phyloP scores from a whole-genome alignment of 2,888 invertebrate genomes.

The Polyommatus iphigenia region DNA sequence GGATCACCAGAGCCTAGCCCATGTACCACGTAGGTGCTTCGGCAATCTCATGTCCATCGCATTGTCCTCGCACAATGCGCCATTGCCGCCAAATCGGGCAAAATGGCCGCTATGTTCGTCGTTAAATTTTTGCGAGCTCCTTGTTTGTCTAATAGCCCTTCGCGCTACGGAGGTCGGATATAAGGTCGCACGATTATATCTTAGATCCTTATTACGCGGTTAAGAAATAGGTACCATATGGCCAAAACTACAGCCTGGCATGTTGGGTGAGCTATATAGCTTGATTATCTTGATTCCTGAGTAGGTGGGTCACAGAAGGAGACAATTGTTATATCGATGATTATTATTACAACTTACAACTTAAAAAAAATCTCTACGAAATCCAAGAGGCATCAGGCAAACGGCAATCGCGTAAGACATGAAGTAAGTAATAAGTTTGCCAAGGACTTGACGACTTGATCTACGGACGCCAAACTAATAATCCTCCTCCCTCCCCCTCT shows the following conservation, averaged over 20 bases:
- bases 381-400: too few species aligned
- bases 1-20: neutral
- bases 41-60: neutral
- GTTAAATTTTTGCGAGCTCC: neutral
- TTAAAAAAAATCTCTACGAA: too few species aligned
- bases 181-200: conserved; percentile 1
- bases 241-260: neutral
- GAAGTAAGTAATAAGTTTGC: too few species aligned
- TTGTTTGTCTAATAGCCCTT: neutral
- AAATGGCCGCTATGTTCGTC: conserved; percentile 3
- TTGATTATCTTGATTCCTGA: neutral
- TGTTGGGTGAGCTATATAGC: neutral
- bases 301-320: too few species aligned
- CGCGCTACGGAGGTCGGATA: neutral
- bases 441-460: too few species aligned
- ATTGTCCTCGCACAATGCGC: conserved; percentile 2
- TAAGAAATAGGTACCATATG: neutral
- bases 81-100: conserved; percentile 8
- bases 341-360: too few species aligned
- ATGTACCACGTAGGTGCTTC: neutral
- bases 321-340: too few species aligned
- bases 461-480: too few species aligned
- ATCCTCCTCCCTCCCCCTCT: too few species aligned
- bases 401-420: too few species aligned
- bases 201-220: neutral